These are phyloP conservation scores for Chamaea fasciata DNA, from an alignment of 2,113 vertebrate genomes.

Conservation along the genomic window DNA sequence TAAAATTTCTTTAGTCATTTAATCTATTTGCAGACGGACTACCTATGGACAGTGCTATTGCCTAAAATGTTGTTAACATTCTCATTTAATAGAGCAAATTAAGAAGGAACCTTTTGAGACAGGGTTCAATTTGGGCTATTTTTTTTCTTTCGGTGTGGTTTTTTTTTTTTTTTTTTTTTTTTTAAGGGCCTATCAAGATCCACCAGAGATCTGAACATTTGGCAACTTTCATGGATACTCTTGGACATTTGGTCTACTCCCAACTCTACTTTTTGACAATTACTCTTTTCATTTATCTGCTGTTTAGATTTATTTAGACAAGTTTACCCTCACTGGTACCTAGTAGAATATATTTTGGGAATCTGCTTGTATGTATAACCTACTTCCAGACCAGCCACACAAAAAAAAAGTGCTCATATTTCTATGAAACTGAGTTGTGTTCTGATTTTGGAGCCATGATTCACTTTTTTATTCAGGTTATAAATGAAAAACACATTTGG, in stretches of 20 bases:
- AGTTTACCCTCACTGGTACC: neutral
- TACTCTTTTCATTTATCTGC: neutral
- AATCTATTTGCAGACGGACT: neutral
- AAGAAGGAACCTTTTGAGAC: neutral
- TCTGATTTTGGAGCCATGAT: neutral
- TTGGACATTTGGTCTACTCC: neutral
- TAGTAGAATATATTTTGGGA: neutral
- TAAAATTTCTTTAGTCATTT: neutral
- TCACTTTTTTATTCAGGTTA: neutral
- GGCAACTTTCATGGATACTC: neutral
- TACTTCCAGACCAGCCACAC: neutral
- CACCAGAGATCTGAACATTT: neutral
- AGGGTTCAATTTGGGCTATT: neutral
- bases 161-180: neutral
- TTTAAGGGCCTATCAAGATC: neutral
- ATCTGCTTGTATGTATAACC: neutral
- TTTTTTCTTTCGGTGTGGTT: neutral
- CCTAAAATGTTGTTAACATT: neutral
- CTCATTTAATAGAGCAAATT: neutral
- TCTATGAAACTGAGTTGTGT: neutral
- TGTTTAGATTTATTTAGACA: neutral
- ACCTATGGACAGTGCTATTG: neutral
- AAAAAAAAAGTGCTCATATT: neutral
- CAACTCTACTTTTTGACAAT: neutral
- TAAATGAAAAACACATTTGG: neutral